Percentiles rank a stretch among this genome's conserved stretches.
These are phyloP conservation scores for Desmophyllum pertusum DNA, from an alignment of 92 coral and sea anemone species.

Conservation along the genomic window DNA sequence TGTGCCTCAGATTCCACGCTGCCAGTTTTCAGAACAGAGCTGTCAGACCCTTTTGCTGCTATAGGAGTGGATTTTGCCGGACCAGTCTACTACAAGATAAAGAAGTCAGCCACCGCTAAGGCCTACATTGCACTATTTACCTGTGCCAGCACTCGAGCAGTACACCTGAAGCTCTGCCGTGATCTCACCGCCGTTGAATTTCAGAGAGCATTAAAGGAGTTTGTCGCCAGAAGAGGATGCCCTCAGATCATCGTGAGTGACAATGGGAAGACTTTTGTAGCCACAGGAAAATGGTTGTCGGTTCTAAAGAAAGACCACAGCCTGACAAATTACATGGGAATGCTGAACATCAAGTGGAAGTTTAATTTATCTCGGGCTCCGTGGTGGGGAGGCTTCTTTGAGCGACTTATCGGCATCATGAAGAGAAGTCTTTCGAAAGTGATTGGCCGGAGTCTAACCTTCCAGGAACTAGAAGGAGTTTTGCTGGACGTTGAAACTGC, in stretches of 20 bases:
- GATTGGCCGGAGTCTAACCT: constrained; percentile 56
- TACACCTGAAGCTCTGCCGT: constrained; percentile 50
- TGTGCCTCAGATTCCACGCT: neutral
- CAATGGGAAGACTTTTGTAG: constrained; percentile 48
- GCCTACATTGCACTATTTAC: constrained; percentile 59
- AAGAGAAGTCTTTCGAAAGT: constrained; percentile 41
- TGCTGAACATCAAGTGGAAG: constrained; percentile 26
- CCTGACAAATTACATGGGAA: constrained; percentile 35
- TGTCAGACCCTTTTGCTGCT: constrained; percentile 46
- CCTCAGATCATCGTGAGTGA: constrained; percentile 49
- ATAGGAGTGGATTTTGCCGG: constrained; percentile 69
- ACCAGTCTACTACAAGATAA: constrained; percentile 36
- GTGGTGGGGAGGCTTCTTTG: constrained; percentile 8
- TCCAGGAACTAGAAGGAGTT: constrained; percentile 52
- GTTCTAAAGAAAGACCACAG: constrained; percentile 23
- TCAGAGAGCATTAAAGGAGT: constrained; percentile 46
- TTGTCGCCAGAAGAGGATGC: constrained; percentile 44
- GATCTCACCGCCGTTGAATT: constrained; percentile 42
- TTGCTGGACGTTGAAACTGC: constrained; percentile 56
- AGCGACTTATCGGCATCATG: neutral
- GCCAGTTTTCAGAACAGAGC: constrained; percentile 41
- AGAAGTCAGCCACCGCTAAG: constrained; percentile 10
- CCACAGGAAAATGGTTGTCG: constrained; percentile 48
- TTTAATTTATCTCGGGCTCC: too few species aligned
- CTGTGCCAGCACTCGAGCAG: constrained; percentile 65